Base-by-base conservation (phyloP, 2,888 invertebrate species). In the Lepidonotus clava region DNA sequence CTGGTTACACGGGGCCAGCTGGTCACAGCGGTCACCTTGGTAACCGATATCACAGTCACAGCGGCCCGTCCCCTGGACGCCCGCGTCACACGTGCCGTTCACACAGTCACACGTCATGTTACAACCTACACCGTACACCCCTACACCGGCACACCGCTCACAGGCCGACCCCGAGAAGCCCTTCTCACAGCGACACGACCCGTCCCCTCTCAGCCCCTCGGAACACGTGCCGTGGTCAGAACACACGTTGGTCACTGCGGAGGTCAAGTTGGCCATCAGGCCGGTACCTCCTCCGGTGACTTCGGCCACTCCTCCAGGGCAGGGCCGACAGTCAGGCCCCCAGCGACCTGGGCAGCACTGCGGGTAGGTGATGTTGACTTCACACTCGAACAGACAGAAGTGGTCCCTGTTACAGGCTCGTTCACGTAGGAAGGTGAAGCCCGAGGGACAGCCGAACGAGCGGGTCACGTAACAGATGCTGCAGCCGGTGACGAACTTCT, bases 341-440 rank as follows among this genome's bases (percentile, higher is more conserved):
- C 91, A 92, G 88, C 85, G 89, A 21, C 91, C 91, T 8, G 67
- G n/a, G 85, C 92, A 92, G 87, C 92, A 92, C 28, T 88, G 38
- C 28, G 86, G 86, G 11, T 86, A 77, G 66, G 67, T 67, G 0
- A 85, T 34, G 0, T 80, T 80, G 36, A 85, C 76, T 36, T 86
- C 61, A 87, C 91, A 91, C 56, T 87, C 87, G 71, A 90, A 90
- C 6, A 86, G 84, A 86, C 91, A 91, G 38, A 71, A 71, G 36
- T 71, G 34, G 0, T 18, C 36, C 14, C 71, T 24, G 8, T 36
- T 21, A 38, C 71, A 71, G 0, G 71, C 4, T 0, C 21, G 11
- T 38, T 71, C 71, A 18, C 38, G 36, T 6, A 36, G 36, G 71
- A 71, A 71, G 0, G 4, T 18, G 1, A 38, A 32, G 21, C 6